A percentile compares a stretch with the other conserved stretches of the same genome.
These are phyloP conservation scores for Diorhabda carinulata DNA, from an alignment of 1,140 invertebrate genomes.

Conservation along the genomic window DNA sequence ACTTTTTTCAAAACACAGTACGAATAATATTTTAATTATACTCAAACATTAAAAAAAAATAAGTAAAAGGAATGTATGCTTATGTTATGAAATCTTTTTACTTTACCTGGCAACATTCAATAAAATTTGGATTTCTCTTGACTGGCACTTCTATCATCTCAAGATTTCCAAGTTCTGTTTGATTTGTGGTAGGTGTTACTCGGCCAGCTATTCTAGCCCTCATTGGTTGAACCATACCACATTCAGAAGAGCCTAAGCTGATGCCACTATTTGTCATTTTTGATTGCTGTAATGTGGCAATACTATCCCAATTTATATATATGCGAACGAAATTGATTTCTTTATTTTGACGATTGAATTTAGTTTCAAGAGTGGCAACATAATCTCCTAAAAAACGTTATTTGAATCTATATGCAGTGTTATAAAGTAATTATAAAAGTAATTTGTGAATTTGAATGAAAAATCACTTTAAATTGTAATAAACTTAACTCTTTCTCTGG, in stretches of 20 bases:
- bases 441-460: too few species aligned
- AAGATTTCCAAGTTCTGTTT: constrained; percentile 53
- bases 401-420: too few species aligned
- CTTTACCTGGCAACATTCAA: constrained; percentile 59
- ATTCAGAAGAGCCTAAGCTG: constrained; percentile 44
- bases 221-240: constrained; percentile 58
- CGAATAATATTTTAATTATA: too few species aligned
- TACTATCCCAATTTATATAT: constrained; percentile 61
- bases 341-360: constrained; percentile 53
- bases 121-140: constrained; percentile 52
- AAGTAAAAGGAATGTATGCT: too few species aligned
- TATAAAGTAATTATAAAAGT: too few species aligned
- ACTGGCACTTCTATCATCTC: constrained; percentile 69
- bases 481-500: too few species aligned
- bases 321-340: constrained; percentile 58
- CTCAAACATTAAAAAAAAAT: too few species aligned
- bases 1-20: too few species aligned
- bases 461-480: too few species aligned
- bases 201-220: constrained; percentile 65
- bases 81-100: too few species aligned
- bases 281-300: constrained; percentile 44
- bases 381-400: constrained; percentile 52
- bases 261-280: constrained; percentile 46
- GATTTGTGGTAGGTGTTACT: constrained; percentile 60
- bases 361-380: constrained; percentile 60